Base-by-base conservation (phyloP, 2,113 vertebrate genomes). In the Oreotragus oreotragus region DNA sequence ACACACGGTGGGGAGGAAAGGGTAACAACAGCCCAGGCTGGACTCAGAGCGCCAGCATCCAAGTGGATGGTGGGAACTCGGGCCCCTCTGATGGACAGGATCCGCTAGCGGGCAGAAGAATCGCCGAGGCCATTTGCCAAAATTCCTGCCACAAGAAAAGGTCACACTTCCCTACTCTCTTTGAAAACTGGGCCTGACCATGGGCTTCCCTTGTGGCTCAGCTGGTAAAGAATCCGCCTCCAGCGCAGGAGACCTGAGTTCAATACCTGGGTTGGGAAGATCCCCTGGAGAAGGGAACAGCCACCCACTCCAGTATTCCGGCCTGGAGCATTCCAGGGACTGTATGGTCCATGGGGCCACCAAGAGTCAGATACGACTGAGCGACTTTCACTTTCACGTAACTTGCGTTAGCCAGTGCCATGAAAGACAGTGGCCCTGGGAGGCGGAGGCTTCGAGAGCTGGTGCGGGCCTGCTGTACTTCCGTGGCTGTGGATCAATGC, bases 1-100 rank as follows among this genome's bases (percentile, higher is more conserved):
- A 1, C 14, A 1, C 21, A 2, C 17, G 9, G 33, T 8, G 1
- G 28, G 5, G 60, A 0, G 2, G 58, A 53, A 23, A 30, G 12
- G 5, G 13, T 13, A 64, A 39, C 76, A 43, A 36, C 51, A 11
- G 7, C 58, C 62, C n/a, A 30, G 1, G 0, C 7, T 13, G 73
- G 77, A 30, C 77, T 45, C 58, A 28, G 86, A 57, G 53, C 60
- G 49, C 5, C 15, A 55, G 23, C n/a, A 2, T 14, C 43, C 0
- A 0, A 28, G 60, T 12, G 39, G 14, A 1, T 6, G 45, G 10
- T 1, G 14, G 76, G 80, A 55, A 27, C 84, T 25, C 23, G 2
- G 16, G 14, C 23, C 28, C 28, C 39, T 30, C 45, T 79, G 49
- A 30, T 33, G 76, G 60, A 58, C 55, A 85, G 58, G 64, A 51